Evolutionary conservation across 2,888 invertebrate genomes (phyloP), one percentile per base, ranked within the genome.

Genomic region (Heliconius cydno): DNA sequence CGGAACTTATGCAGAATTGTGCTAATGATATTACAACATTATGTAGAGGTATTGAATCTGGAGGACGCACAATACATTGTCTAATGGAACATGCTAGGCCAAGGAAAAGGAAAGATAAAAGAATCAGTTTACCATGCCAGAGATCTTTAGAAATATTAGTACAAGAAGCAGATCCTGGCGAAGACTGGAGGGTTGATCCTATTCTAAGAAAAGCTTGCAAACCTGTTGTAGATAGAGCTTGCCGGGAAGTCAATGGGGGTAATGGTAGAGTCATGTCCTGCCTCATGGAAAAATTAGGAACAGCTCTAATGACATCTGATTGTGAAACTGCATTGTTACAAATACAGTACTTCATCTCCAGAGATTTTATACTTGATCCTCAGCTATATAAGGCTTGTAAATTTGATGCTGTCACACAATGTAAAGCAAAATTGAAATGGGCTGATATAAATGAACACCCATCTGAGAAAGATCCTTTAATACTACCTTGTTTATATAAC

Each of bases 271-370:
- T 99, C 0, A 97, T 99, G 96, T 97, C 97, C 30, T 99, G 99
- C 88, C 95, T 99, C 57, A 98, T 99, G 98, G 98, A 98, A 86
- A 97, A 98, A 88, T 95, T 99, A 74, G 98, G 97, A 65, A 97
- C 97, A 2, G 96, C 96, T 79, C 95, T 96, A 67, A 99, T 99
- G 99, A 97, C 96, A 1, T 96, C 96, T 80, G 97, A 97, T 25
- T 99, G 99, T 95, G 98, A 99, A 94, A 96, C 97, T 83, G 97
- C 98, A 13, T 95, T 99, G 68, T 95, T 99, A 80, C 98, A 99
- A 92, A 98, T 99, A 86, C 99, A 99, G 89, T 99, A 99, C 92
- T 99, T 99, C 92, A 97, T 99, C 82, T 98, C 98, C 0, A 96
- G 99, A 86, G 98, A 99, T 92, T 99, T 98, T 90, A 98, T 98